Conservation (phyloP, 2,797 vertebrate species). For the Tadarida brasiliensis region DNA sequence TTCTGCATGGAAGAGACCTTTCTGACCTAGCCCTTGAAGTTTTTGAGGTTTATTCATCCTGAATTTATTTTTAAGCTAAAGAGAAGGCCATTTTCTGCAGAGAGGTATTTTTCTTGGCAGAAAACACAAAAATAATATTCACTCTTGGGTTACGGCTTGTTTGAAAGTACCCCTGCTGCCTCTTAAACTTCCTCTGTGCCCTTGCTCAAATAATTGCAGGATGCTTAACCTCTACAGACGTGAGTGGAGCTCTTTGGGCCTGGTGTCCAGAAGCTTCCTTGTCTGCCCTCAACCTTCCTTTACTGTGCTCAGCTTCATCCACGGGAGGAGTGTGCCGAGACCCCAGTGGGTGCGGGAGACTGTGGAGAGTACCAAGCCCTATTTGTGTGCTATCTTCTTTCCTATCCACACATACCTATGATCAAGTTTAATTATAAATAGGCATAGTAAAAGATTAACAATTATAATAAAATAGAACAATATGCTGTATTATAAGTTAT, state of each 20-base stretch:
- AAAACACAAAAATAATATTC: constrained; percentile 61
- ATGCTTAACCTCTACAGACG: not conserved
- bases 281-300: not conserved
- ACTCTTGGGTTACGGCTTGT: not conserved
- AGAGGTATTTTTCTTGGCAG: constrained; percentile 58
- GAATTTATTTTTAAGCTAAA: constrained; percentile 70
- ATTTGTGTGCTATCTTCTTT: not conserved
- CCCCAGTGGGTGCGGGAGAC: not conserved
- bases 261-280: not conserved
- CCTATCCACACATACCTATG: too few species aligned
- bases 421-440: not conserved
- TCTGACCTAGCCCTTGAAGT: constrained; percentile 48
- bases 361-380: not conserved
- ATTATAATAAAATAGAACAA: not conserved
- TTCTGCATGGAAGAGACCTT: constrained; percentile 56
- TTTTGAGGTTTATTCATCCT: constrained; percentile 65
- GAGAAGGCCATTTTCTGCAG: constrained; percentile 30
- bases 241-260: not conserved
- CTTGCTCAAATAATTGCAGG: not conserved
- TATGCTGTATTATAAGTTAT: not conserved
- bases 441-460: not conserved
- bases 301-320: not conserved
- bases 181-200: not conserved
- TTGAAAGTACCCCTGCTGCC: not conserved
- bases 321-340: too few species aligned